Conservation (phyloP, 2,888 invertebrate genomes). For the Entomobrya proxima region DNA sequence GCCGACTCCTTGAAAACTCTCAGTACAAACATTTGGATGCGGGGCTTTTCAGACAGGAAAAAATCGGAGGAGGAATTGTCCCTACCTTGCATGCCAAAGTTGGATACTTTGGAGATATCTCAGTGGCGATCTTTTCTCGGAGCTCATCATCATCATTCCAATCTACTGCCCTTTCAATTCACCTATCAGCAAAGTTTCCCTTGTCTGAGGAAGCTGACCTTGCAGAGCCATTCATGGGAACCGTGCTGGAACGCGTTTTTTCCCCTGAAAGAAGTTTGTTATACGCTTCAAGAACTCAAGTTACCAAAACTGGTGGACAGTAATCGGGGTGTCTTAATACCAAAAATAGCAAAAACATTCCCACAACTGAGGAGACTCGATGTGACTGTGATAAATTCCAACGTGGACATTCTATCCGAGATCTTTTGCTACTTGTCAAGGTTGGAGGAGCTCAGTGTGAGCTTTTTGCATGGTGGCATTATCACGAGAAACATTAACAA, state of each 20-base stretch:
- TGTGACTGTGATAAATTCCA: conserved; percentile 58
- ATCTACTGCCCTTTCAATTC: conserved; percentile 51
- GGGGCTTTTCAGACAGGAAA: conserved; percentile 46
- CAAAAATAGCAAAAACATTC: conserved; percentile 59
- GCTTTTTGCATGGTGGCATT: conserved; percentile 51
- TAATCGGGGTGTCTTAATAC: conserved; percentile 27
- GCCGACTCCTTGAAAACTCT: conserved; percentile 36
- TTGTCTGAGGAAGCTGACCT: conserved; percentile 47
- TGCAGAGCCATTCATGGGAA: conserved; percentile 62
- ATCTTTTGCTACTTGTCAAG: conserved; percentile 48
- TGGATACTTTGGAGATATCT: conserved; percentile 59
- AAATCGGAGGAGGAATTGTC: conserved; percentile 35
- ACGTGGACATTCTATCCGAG: conserved; percentile 53
- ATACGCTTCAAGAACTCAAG: conserved; percentile 59
- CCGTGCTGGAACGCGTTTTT: conserved; percentile 56
- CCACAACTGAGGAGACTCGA: conserved; percentile 61
- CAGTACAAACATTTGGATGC: conserved; percentile 55
- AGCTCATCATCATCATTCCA: not conserved
- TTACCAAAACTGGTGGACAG: conserved; percentile 63
- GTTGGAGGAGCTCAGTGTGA: conserved; percentile 60
- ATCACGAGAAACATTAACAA: conserved; percentile 14
- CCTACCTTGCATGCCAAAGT: conserved; percentile 55
- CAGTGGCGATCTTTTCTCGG: conserved; percentile 55
- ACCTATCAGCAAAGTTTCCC: conserved; percentile 58
- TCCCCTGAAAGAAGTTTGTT: conserved; percentile 45